Conservation (phyloP, 2,113 vertebrate species). For the Pluvianellus socialis region DNA sequence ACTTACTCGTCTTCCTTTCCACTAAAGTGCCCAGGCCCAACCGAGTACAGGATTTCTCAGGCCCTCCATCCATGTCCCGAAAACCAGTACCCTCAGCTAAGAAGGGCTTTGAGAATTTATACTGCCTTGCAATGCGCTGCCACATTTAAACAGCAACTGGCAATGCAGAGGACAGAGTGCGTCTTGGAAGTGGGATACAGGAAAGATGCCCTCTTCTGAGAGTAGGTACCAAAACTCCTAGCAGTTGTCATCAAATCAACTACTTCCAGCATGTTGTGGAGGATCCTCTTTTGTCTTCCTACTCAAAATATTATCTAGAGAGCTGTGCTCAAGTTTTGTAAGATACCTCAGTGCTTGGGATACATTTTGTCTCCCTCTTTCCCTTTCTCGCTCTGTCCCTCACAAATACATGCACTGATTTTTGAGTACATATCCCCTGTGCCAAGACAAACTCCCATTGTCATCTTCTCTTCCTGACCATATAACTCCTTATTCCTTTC, state of each 20-base stretch:
- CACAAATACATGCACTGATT: neutral
- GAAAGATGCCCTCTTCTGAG: neutral
- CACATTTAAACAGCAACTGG: neutral
- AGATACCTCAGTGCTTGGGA: neutral
- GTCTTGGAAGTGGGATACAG: rapidly evolving
- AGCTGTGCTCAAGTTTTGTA: neutral
- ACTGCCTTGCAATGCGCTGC: neutral
- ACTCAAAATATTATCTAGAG: neutral
- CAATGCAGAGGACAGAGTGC: neutral
- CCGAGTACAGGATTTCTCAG: neutral
- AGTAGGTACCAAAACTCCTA: neutral
- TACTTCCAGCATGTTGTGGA: neutral
- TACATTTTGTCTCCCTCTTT: neutral
- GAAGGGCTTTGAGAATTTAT: neutral
- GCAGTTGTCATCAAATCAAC: neutral
- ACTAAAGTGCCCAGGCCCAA: neutral
- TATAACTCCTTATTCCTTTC: neutral
- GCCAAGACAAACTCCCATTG: neutral
- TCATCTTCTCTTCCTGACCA: neutral
- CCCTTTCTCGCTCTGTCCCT: neutral
- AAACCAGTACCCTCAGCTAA: neutral
- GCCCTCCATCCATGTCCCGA: rapidly evolving
- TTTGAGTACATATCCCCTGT: neutral
- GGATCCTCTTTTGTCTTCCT: neutral
- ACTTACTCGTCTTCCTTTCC: neutral